Conservation (phyloP, 2,888 invertebrate species). For the Sylvicola fuscatus region DNA sequence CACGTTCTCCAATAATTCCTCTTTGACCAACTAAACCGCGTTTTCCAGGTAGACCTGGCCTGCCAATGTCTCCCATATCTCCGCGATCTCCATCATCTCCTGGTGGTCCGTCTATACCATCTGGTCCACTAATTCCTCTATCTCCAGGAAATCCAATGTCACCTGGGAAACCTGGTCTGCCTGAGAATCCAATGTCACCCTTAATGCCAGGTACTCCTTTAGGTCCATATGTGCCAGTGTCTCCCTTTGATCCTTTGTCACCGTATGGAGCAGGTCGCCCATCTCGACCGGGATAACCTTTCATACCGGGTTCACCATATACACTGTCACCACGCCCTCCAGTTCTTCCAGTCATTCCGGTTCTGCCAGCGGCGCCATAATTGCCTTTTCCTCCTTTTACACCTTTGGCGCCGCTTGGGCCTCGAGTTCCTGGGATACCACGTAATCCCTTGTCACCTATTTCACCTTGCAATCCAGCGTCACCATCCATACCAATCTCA, state of each 20-base stretch:
- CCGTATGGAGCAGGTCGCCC: constrained; percentile 23
- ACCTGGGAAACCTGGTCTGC: constrained; percentile 27
- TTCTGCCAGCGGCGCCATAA: constrained; percentile 26
- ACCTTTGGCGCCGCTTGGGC: constrained; percentile 30
- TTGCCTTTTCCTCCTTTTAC: constrained; percentile 26
- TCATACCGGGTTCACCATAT: constrained; percentile 19
- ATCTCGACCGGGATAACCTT: constrained; percentile 20
- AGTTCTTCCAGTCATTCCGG: constrained; percentile 23
- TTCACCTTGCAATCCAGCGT: constrained; percentile 24
- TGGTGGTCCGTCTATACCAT: not conserved
- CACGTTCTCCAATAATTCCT: constrained; percentile 14
- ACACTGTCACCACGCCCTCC: constrained; percentile 23
- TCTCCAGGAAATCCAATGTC: constrained; percentile 25
- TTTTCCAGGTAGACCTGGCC: constrained; percentile 4
- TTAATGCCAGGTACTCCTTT: constrained; percentile 20
- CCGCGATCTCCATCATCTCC: constrained; percentile 8
- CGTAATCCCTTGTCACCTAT: constrained; percentile 27
- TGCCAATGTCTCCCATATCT: constrained; percentile 2
- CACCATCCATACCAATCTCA: constrained; percentile 23
- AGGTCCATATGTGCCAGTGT: constrained; percentile 17
- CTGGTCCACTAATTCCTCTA: constrained; percentile 13
- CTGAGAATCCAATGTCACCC: constrained; percentile 27
- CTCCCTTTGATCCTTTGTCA: constrained; percentile 19
- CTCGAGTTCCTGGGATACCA: constrained; percentile 27
- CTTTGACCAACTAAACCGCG: constrained; percentile 19